These are phyloP conservation scores for Coenonympha arcania DNA, from an alignment of 2,888 invertebrate genomes.

Conservation along the genomic window DNA sequence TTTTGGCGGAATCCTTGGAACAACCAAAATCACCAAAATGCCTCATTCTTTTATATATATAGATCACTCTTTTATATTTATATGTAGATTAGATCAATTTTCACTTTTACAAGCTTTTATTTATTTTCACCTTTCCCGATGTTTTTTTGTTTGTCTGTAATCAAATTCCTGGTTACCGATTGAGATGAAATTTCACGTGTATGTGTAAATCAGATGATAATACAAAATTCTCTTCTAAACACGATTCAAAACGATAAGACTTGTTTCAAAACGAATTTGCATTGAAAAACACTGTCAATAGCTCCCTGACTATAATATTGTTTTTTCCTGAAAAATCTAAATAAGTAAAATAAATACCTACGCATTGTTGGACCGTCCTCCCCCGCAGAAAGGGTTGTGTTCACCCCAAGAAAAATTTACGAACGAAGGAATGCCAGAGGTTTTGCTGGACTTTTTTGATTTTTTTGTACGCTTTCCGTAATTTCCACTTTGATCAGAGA, in stretches of 20 bases:
- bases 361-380: constrained; percentile 50
- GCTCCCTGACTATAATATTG: constrained; percentile 3
- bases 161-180: too few relatives aligned
- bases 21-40: too few relatives aligned
- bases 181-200: too few relatives aligned
- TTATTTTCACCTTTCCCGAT: too few relatives aligned
- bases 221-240: too few relatives aligned
- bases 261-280: neutral
- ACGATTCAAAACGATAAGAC: neutral
- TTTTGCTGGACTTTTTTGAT: constrained; percentile 40
- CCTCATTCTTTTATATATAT: too few relatives aligned
- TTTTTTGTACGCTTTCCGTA: constrained; percentile 41
- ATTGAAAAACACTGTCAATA: neutral
- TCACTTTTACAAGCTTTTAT: too few relatives aligned
- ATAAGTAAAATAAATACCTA: constrained; percentile 34
- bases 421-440: constrained; percentile 50
- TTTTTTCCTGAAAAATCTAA: constrained; percentile 29
- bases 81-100: too few relatives aligned
- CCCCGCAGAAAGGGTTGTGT: constrained; percentile 52
- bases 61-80: too few relatives aligned
- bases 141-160: too few relatives aligned
- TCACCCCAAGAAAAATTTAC: constrained; percentile 55
- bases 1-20: too few relatives aligned
- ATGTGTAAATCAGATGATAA: too few relatives aligned
- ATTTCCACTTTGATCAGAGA: constrained; percentile 49